Evolutionary conservation across 2,888 invertebrate species (phyloP).

Genomic region (Agriopis aurantiaria): DNA sequence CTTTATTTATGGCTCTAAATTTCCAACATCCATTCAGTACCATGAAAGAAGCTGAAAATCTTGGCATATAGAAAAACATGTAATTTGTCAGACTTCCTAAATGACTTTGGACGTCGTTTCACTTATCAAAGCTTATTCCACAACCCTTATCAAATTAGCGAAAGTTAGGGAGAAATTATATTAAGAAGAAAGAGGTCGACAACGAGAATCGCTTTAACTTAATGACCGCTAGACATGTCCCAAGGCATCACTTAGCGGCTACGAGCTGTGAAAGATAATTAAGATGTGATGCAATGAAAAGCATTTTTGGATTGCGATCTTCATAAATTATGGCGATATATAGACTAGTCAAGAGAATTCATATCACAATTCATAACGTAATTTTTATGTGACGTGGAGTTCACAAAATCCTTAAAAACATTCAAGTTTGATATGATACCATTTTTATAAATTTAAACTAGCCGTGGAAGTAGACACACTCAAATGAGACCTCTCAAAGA

Average conservation of each 20-base stretch:
- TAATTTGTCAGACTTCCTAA: slow-evolving; percentile 6
- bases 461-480: no score
- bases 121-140: slow-evolving; percentile 42
- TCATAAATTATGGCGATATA: background rate
- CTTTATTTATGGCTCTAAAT: background rate
- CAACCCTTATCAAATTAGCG: slow-evolving; percentile 67
- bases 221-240: slow-evolving; percentile 63
- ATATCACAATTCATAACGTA: no score
- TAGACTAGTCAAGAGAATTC: background rate
- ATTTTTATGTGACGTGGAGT: no score
- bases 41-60: background rate
- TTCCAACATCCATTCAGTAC: background rate
- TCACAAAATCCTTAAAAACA: no score
- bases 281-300: slow-evolving; percentile 25
- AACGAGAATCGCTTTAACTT: slow-evolving; percentile 66
- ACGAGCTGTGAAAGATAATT: slow-evolving; percentile 26
- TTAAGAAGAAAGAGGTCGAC: slow-evolving; percentile 64
- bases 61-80: slow-evolving; percentile 5
- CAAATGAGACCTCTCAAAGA: no score
- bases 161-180: slow-evolving; percentile 70
- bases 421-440: no score
- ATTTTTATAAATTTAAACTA: no score
- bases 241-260: slow-evolving; percentile 62
- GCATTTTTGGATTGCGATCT: slow-evolving; percentile 21
- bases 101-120: slow-evolving; percentile 23